These are phyloP conservation scores for Anagyrus pseudococci DNA, from an alignment of 2,888 invertebrate species.

Conservation along the genomic window DNA sequence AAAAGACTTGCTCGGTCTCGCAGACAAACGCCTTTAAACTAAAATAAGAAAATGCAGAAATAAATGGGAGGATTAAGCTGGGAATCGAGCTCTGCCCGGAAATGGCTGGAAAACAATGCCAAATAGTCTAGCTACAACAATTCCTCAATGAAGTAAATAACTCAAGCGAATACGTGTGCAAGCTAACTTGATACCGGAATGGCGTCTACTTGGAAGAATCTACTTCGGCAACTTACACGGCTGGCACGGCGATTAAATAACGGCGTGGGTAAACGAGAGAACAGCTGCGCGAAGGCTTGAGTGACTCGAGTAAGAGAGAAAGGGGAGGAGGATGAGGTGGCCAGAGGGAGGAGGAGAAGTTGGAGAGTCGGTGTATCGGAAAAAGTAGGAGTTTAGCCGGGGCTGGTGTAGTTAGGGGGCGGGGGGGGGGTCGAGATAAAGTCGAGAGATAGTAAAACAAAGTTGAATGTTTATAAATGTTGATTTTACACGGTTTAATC, in stretches of 20 bases:
- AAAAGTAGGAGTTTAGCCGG: no score
- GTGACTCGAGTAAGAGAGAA: slow-evolving; percentile 12
- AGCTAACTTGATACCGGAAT: slow-evolving; percentile 25
- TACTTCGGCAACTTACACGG: slow-evolving; percentile 26
- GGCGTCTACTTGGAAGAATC: slow-evolving; percentile 26
- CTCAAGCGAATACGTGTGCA: slow-evolving; percentile 17
- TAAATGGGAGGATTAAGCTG: background rate
- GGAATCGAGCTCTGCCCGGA: background rate
- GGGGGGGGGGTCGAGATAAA: background rate
- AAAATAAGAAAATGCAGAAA: background rate
- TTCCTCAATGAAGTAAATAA: slow-evolving; percentile 27
- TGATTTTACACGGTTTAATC: background rate
- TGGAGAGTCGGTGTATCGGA: no score
- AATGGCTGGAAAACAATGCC: background rate
- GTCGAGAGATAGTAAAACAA: background rate
- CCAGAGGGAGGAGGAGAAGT: background rate
- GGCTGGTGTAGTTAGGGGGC: no score
- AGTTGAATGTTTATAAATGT: background rate
- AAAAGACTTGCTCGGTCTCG: background rate
- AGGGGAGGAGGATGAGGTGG: slow-evolving; percentile 3
- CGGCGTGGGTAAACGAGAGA: slow-evolving; percentile 27
- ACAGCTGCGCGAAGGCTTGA: slow-evolving; percentile 20
- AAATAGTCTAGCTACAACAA: background rate
- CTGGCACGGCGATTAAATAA: slow-evolving; percentile 31
- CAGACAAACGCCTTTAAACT: background rate